These are phyloP conservation scores for Cordilura impudica DNA, from an alignment of 2,888 invertebrate species.

Conservation along the genomic window DNA sequence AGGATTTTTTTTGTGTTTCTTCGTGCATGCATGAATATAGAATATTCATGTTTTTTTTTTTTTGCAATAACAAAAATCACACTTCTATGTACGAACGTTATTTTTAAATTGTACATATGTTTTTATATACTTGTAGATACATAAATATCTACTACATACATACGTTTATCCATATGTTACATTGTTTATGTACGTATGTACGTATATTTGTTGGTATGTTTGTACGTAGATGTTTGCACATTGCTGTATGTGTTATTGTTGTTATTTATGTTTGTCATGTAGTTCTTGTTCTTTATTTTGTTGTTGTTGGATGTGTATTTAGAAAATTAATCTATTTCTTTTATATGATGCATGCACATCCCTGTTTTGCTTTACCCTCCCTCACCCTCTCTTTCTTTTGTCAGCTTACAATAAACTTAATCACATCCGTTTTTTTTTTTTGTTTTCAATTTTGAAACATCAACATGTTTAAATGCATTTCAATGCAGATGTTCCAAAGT, in stretches of 20 bases:
- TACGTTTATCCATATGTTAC: slow-evolving; percentile 46
- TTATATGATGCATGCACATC: slow-evolving; percentile 42
- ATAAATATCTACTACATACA: background rate
- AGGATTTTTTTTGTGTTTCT: slow-evolving; percentile 25
- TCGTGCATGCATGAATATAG: slow-evolving; percentile 6
- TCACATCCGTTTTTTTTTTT: slow-evolving; percentile 34
- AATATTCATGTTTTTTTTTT: slow-evolving; percentile 1
- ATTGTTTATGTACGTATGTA: slow-evolving; percentile 37
- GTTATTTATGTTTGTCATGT: slow-evolving; percentile 3
- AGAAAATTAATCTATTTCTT: slow-evolving; percentile 60
- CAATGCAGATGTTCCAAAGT: too few relatives aligned
- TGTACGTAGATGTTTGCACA: background rate
- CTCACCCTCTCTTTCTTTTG: slow-evolving; percentile 2
- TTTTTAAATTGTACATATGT: slow-evolving; percentile 29
- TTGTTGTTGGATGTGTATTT: slow-evolving; percentile 53
- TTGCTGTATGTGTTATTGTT: background rate
- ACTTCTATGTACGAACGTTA: slow-evolving; percentile 36
- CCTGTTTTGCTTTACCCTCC: background rate
- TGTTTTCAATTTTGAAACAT: background rate
- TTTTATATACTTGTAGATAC: slow-evolving; percentile 30
- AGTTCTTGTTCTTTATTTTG: slow-evolving; percentile 33
- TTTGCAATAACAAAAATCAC: slow-evolving; percentile 54
- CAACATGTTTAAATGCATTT: slow-evolving; percentile 7
- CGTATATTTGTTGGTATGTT: background rate
- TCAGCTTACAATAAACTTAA: slow-evolving; percentile 39